Evolutionary conservation across 2,888 invertebrate species (phyloP).

Genomic region (Zhengitettix transpicula): DNA sequence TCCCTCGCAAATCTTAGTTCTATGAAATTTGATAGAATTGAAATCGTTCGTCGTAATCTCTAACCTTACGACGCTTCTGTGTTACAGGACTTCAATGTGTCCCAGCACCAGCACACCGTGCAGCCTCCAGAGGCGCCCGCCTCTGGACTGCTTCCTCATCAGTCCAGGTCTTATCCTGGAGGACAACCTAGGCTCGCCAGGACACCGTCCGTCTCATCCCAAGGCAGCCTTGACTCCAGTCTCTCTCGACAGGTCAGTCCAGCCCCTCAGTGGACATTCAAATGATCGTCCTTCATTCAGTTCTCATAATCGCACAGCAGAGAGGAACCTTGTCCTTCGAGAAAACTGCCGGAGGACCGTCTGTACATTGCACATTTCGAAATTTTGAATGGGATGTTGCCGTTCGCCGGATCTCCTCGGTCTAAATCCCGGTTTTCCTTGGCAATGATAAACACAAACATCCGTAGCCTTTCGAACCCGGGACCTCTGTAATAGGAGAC

Average conservation of each 20-base stretch:
- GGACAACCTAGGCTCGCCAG: slow-evolving; percentile 45
- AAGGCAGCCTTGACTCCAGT: slow-evolving; percentile 61
- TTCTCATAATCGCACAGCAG: not conserved
- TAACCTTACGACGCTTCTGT: not conserved
- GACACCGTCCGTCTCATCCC: slow-evolving; percentile 67
- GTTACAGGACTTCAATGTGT: slow-evolving; percentile 45
- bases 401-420: too few relatives aligned
- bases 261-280: not conserved
- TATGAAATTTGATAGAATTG: too few relatives aligned
- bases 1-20: too few relatives aligned
- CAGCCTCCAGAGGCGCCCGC: slow-evolving; percentile 37
- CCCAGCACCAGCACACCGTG: slow-evolving; percentile 43
- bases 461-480: too few relatives aligned
- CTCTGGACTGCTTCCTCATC: slow-evolving; percentile 34
- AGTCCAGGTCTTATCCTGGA: slow-evolving; percentile 45
- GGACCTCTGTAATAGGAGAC: too few relatives aligned
- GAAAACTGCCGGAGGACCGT: too few relatives aligned
- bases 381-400: too few relatives aligned
- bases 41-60: too few relatives aligned
- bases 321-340: too few relatives aligned
- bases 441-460: too few relatives aligned
- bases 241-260: slow-evolving; percentile 36
- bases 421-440: too few relatives aligned
- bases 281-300: not conserved
- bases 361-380: too few relatives aligned